Evolutionary conservation across 2,888 invertebrate species (phyloP).

Genomic region (Pyrgus malvae): DNA sequence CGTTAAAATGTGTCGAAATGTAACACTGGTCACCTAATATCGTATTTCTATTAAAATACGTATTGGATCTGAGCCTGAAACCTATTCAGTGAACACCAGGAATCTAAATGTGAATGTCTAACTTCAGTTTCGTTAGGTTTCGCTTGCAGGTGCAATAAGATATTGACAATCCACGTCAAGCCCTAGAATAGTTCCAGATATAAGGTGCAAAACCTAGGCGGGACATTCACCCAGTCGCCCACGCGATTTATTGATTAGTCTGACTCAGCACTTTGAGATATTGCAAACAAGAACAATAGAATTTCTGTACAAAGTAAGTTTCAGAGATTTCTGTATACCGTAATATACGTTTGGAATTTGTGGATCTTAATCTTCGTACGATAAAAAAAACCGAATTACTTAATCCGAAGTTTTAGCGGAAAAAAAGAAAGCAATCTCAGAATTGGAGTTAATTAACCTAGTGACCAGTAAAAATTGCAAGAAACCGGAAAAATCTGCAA

Average conservation of each 20-base stretch:
- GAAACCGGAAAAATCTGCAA: no score
- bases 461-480: no score
- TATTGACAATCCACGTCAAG: constrained; percentile 5
- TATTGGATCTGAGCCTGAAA: constrained; percentile 15
- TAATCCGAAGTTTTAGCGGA: no score
- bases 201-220: constrained; percentile 39
- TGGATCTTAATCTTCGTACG: no score
- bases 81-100: constrained; percentile 23
- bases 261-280: constrained; percentile 17
- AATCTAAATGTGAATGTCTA: constrained; percentile 25
- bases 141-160: constrained; percentile 22
- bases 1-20: constrained; percentile 10
- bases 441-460: no score
- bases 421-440: no score
- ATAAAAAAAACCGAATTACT: no score
- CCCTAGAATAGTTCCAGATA: constrained; percentile 14
- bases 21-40: constrained; percentile 18
- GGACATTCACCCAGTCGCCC: constrained; percentile 51
- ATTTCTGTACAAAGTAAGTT: background rate
- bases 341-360: no score
- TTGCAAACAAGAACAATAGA: background rate
- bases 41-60: constrained; percentile 9
- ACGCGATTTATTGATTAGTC: constrained; percentile 47
- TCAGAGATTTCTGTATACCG: background rate
- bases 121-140: constrained; percentile 18